A percentile compares a stretch with the other conserved stretches of the same genome.
Conservation (phyloP, 2,113 vertebrate species). For the Mobula birostris region DNA sequence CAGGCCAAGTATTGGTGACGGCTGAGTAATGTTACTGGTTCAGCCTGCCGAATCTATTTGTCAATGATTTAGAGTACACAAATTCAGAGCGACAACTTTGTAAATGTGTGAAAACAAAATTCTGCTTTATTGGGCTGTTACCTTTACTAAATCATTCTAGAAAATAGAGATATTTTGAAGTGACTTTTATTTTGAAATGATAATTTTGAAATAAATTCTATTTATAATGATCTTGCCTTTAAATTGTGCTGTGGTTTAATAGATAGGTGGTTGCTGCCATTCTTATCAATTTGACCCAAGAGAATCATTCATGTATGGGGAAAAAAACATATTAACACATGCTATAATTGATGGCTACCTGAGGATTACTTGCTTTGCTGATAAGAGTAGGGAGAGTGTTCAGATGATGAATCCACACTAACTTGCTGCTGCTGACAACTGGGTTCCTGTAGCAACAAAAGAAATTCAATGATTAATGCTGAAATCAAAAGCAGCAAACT, state of each 20-base stretch:
- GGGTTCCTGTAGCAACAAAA: constrained; percentile 67
- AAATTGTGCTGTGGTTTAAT: no score
- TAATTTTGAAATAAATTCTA: not conserved
- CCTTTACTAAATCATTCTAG: not conserved
- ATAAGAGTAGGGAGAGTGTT: constrained; percentile 90
- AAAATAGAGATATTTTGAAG: not conserved
- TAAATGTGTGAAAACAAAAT: no score
- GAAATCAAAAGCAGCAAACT: not conserved
- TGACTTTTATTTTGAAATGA: no score
- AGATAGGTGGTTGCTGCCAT: not conserved
- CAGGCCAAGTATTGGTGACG: not conserved
- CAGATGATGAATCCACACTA: constrained; percentile 79
- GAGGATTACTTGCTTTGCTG: constrained; percentile 90
- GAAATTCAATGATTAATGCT: not conserved
- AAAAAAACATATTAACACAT: not conserved
- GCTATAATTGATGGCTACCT: constrained; percentile 56
- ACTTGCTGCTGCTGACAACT: constrained; percentile 81
- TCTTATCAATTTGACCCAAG: no score
- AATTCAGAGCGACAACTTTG: no score
- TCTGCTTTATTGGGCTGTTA: not conserved
- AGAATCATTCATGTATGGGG: not conserved
- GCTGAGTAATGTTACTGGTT: no score
- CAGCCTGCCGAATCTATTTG: no score
- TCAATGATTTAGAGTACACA: not conserved
- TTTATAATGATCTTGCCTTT: not conserved